These are phyloP conservation scores for Philotrypesis tridentata DNA, from an alignment of 1,140 invertebrate genomes.

Conservation along the genomic window DNA sequence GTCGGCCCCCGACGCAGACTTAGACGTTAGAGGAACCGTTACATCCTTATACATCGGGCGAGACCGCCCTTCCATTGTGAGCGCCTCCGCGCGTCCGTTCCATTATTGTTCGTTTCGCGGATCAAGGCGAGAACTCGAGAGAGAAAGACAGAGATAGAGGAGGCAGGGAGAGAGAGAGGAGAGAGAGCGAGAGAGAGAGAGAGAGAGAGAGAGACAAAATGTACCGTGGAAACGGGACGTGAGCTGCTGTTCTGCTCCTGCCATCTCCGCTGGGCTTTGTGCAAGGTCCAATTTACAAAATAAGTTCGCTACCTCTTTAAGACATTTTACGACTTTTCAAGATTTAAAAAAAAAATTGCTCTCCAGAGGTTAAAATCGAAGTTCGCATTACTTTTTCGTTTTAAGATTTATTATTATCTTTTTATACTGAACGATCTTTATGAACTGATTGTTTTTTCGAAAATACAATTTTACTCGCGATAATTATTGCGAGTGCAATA, in stretches of 20 bases:
- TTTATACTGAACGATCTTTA: too few relatives aligned
- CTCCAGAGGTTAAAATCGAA: not conserved
- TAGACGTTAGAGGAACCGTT: conserved; percentile 65
- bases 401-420: not conserved
- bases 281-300: conserved; percentile 17
- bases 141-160: not conserved
- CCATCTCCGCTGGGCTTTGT: not conserved
- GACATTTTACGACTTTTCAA: not conserved
- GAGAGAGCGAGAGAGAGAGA: not conserved
- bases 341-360: not conserved
- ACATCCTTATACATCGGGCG: conserved; percentile 56
- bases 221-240: conserved; percentile 31
- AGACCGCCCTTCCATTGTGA: conserved; percentile 62
- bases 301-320: not conserved
- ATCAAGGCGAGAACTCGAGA: conserved; percentile 38
- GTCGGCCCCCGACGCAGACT: conserved; percentile 59
- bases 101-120: conserved; percentile 60
- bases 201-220: not conserved
- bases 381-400: not conserved
- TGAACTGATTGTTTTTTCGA: too few relatives aligned
- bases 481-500: too few relatives aligned
- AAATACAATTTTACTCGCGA: too few relatives aligned
- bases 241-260: not conserved
- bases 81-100: conserved; percentile 45
- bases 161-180: conserved; percentile 4